Conservation (phyloP, 2,797 vertebrate genomes). For the Darevskia mixta region DNA sequence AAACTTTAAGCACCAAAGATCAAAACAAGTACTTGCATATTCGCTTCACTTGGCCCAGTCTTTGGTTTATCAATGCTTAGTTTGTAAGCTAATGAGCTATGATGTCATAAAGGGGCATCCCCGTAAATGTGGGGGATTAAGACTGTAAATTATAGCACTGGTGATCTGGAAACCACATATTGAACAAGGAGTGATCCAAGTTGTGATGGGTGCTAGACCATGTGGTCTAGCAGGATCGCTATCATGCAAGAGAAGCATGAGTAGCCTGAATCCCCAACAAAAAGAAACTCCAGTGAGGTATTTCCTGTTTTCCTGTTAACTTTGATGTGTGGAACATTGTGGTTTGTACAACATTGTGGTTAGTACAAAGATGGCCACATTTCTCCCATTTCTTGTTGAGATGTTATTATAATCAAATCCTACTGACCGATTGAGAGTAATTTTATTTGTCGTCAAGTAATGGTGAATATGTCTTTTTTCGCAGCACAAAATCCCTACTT, state of each 20-base stretch:
- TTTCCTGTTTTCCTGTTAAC: not conserved
- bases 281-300: not conserved
- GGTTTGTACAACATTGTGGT: not conserved
- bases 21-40: not conserved
- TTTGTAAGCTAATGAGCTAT: constrained; percentile 17
- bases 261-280: not conserved
- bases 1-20: not conserved
- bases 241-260: not conserved
- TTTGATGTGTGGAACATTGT: not conserved
- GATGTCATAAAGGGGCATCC: not conserved
- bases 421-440: constrained; percentile 33
- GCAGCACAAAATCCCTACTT: constrained; percentile 2
- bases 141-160: not conserved
- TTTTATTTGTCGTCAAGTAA: constrained; percentile 5
- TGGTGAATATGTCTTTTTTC: not conserved
- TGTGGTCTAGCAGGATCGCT: not conserved
- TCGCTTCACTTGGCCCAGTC: constrained; percentile 31
- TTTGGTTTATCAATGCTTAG: not conserved
- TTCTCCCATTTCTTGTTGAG: not conserved
- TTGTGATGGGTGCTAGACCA: not conserved
- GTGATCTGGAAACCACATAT: not conserved
- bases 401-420: not conserved
- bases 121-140: too few species aligned
- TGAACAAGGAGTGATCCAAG: not conserved
- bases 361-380: not conserved